Evolutionary conservation across 2,888 invertebrate genomes (phyloP).

Genomic region (Allacma fusca): DNA sequence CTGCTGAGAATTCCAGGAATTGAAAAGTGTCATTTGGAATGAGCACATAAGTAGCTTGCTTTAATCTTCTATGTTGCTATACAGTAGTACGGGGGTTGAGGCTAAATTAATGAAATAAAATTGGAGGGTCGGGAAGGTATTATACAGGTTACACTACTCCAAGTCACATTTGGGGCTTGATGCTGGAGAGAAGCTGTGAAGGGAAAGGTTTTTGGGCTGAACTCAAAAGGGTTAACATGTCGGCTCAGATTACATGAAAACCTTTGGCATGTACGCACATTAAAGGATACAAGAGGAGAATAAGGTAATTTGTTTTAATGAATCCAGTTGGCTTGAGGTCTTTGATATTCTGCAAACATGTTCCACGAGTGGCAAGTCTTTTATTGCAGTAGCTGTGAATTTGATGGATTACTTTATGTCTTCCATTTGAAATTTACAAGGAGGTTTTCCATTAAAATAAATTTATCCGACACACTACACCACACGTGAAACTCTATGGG

Average conservation of each 20-base stretch:
- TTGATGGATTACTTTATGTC: constrained; percentile 4
- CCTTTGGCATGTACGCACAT: not conserved
- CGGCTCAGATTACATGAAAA: constrained; percentile 16
- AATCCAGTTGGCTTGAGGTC: constrained; percentile 22
- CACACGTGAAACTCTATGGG: not conserved
- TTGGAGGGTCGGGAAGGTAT: not conserved
- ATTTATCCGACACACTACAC: constrained; percentile 1
- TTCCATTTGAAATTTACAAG: constrained; percentile 4
- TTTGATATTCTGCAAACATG: constrained; percentile 21
- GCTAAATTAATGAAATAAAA: too few species aligned
- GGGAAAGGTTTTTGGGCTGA: not conserved
- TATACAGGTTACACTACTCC: too few species aligned
- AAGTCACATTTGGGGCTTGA: too few species aligned
- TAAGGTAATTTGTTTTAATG: constrained; percentile 22
- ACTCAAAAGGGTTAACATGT: not conserved
- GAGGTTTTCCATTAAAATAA: constrained; percentile 19
- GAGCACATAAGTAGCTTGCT: too few species aligned
- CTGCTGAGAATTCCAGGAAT: too few species aligned
- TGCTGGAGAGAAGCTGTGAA: not conserved
- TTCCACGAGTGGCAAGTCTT: constrained; percentile 16
- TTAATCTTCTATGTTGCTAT: too few species aligned
- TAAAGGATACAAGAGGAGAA: not conserved
- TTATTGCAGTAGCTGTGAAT: constrained; percentile 27
- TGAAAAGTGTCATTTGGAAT: too few species aligned
- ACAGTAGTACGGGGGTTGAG: too few species aligned